Evolutionary conservation across 2,113 vertebrate genomes (phyloP).

Genomic region (Dipodomys ordii): DNA sequence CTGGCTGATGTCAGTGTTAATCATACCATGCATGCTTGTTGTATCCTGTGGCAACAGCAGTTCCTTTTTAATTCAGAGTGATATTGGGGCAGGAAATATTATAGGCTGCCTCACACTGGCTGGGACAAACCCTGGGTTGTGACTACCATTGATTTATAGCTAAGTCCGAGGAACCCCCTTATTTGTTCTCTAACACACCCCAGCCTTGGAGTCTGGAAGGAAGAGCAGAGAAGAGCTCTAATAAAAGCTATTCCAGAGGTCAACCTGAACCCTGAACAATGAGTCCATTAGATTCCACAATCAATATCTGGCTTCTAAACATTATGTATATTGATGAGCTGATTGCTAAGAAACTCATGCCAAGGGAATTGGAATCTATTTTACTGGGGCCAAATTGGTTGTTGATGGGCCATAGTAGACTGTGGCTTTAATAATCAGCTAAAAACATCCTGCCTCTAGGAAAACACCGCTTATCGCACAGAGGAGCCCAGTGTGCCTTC

Average conservation of each 20-base stretch:
- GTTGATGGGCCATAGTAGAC: slow-evolving; percentile 82
- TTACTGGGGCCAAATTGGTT: slow-evolving; percentile 83
- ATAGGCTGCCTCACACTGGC: background rate
- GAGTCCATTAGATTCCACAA: slow-evolving; percentile 87
- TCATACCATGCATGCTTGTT: slow-evolving; percentile 63
- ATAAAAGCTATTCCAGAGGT: slow-evolving; percentile 79
- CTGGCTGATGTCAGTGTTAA: slow-evolving; percentile 69
- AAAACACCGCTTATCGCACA: slow-evolving; percentile 70
- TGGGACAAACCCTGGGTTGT: background rate
- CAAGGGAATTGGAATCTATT: slow-evolving; percentile 85
- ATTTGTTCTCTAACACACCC: background rate
- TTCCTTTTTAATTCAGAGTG: slow-evolving; percentile 62
- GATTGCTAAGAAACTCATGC: slow-evolving; percentile 79
- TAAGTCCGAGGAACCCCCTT: background rate
- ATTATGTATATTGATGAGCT: slow-evolving; percentile 89
- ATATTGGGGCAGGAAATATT: slow-evolving; percentile 57
- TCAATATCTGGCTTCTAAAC: slow-evolving; percentile 87
- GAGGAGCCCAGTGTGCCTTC: slow-evolving; percentile 58
- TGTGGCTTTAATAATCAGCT: slow-evolving; percentile 81
- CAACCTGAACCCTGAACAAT: slow-evolving; percentile 79
- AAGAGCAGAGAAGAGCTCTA: slow-evolving; percentile 37
- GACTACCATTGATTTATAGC: background rate
- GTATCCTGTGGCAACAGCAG: slow-evolving; percentile 72
- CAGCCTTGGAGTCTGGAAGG: slow-evolving; percentile 64
- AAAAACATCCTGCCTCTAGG: slow-evolving; percentile 73